A percentile compares a stretch with the other conserved stretches of the same genome.
These are phyloP conservation scores for Sympetrum striolatum DNA, from an alignment of 2,888 invertebrate species.

Conservation along the genomic window DNA sequence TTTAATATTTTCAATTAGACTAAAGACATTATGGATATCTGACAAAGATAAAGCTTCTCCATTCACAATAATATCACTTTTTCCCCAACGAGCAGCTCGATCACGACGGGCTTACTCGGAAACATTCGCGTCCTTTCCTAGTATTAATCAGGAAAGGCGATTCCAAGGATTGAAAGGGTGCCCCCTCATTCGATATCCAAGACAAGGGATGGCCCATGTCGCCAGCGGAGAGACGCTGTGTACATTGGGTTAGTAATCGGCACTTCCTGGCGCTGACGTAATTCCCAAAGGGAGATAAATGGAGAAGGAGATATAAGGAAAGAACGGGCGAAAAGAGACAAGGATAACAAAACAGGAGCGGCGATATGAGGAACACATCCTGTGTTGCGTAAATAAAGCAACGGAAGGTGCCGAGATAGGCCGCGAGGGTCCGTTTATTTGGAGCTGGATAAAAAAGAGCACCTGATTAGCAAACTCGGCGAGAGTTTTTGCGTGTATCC, in stretches of 20 bases:
- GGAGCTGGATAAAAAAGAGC: not conserved
- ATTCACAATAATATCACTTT: too few species aligned
- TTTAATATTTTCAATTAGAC: too few species aligned
- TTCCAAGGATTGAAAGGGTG: not conserved
- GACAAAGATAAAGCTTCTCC: too few species aligned
- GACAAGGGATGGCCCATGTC: not conserved
- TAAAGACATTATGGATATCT: too few species aligned
- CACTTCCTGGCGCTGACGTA: slow-evolving; percentile 33
- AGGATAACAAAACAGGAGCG: not conserved
- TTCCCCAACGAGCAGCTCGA: too few species aligned
- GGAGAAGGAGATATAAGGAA: not conserved
- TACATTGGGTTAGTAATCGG: slow-evolving; percentile 24
- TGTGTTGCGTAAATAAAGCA: not conserved
- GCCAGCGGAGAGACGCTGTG: slow-evolving; percentile 2
- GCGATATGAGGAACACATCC: not conserved
- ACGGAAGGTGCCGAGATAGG: not conserved
- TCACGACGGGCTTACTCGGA: too few species aligned
- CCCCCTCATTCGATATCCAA: not conserved
- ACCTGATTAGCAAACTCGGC: not conserved
- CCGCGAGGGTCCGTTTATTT: not conserved
- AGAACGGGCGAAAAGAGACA: not conserved
- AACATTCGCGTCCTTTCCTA: too few species aligned
- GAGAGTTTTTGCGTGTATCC: too few species aligned
- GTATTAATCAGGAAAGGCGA: not conserved
- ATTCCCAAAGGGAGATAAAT: not conserved